A percentile compares a stretch with the other conserved stretches of the same genome.
Conservation (phyloP, 2,888 invertebrate species). For the Candidula unifasciata region DNA sequence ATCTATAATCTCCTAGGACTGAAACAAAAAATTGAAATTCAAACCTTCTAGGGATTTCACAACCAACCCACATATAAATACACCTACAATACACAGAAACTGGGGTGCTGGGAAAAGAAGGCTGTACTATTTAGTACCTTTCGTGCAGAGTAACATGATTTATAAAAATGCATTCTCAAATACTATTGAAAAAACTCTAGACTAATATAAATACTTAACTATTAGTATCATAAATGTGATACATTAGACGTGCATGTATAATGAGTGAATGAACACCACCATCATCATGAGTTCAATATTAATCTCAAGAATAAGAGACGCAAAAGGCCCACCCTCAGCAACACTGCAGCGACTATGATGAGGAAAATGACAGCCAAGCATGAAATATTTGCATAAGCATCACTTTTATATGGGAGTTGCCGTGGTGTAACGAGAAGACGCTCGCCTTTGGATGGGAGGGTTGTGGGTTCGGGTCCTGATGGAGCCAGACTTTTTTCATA, state of each 20-base stretch:
- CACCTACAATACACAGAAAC: background rate
- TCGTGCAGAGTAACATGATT: background rate
- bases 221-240: background rate
- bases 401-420: too few relatives aligned
- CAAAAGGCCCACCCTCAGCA: background rate
- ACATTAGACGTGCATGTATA: background rate
- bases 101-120: background rate
- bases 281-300: background rate
- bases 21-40: background rate
- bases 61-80: background rate
- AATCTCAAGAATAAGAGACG: background rate
- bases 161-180: background rate
- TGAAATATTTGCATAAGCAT: background rate
- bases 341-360: background rate
- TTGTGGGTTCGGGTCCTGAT: too few relatives aligned
- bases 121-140: slow-evolving; percentile 20
- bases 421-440: too few relatives aligned
- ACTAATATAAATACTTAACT: background rate
- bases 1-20: background rate
- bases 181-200: background rate
- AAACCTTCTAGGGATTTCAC: background rate
- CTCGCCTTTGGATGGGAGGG: too few relatives aligned
- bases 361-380: background rate
- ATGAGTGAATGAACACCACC: background rate
- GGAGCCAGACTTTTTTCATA: too few relatives aligned